A percentile compares a stretch with the other conserved stretches of the same genome.
Conservation (phyloP, 2,888 invertebrate species). For the Danaus chrysippus region DNA sequence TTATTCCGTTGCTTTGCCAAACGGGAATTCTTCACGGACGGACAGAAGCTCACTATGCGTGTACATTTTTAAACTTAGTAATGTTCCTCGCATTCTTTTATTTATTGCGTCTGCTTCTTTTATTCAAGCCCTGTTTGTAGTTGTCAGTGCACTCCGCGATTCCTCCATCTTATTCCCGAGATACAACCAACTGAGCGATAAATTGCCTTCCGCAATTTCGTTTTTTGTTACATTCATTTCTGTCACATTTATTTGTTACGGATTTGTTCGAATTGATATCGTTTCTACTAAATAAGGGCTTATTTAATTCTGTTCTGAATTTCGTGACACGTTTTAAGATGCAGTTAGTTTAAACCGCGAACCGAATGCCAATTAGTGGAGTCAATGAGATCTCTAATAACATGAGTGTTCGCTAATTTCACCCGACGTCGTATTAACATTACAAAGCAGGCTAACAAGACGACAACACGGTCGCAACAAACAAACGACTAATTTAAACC, state of each 20-base stretch:
- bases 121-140: slow-evolving; percentile 40
- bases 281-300: background rate
- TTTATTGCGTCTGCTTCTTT: slow-evolving; percentile 42
- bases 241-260: slow-evolving; percentile 2
- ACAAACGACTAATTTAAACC: slow-evolving; percentile 49
- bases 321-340: slow-evolving; percentile 12
- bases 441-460: slow-evolving; percentile 53
- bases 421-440: slow-evolving; percentile 49
- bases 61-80: slow-evolving; percentile 65
- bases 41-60: slow-evolving; percentile 63
- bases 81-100: slow-evolving; percentile 46
- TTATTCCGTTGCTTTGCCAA: slow-evolving; percentile 48
- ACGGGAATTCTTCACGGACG: slow-evolving; percentile 55
- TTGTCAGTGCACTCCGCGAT: slow-evolving; percentile 38
- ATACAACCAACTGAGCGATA: slow-evolving; percentile 28
- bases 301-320: background rate
- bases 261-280: background rate
- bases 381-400: slow-evolving; percentile 29
- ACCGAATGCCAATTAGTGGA: slow-evolving; percentile 26
- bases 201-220: slow-evolving; percentile 17
- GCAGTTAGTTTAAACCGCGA: slow-evolving; percentile 16
- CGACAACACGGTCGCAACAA: slow-evolving; percentile 33
- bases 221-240: background rate
- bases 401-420: slow-evolving; percentile 29
- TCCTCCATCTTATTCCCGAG: slow-evolving; percentile 24